Evolutionary conservation across 2,888 invertebrate genomes (phyloP), one percentile per base, ranked within the genome.

Genomic region (Calephelis perditalis): DNA sequence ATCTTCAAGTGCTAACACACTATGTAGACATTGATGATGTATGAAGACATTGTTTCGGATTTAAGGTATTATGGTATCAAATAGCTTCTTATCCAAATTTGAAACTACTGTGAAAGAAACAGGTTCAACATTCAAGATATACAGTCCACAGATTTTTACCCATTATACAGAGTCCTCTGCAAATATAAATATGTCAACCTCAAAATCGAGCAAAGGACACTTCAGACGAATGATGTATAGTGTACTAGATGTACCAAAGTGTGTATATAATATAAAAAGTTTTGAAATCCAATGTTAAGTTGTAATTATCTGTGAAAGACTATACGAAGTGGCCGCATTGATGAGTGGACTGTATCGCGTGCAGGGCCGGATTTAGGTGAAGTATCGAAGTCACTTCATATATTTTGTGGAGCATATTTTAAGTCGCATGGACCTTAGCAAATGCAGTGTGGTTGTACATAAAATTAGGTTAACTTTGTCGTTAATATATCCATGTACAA

Each of bases 271-370:
- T 40, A 40, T 7, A 40, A 26, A 52, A 52, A 35, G 49, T 52
- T 52, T 52, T 26, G 40, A 40, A 52, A 35, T 52, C 15, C 49
- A 52, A 10, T 52, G 35, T 26, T 52, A 52, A 26, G 49, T 26
- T 40, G 8, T 40, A 40, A 26, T 35, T 35, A 26, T 35, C 49
- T 52, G 49, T 52, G 49, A 52, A 10, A 52, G 35, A 52, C 35
- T 52, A 26, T 52, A 52, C 49, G 35, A 52, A 52, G 49, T 52
- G 49, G 49, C 49, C 49, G 26, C 7, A 15, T 52, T 52, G 9
- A 26, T 15, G 35, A 26, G 52, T 52, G 35, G 10, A 35, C 35
- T 52, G 11, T 52, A 52, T 52, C 35, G 26, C 10, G 35, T 52
- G 52, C 35, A 35, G 52, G 52, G 52, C 52, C 52, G 52, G 35